Percentiles rank a stretch among this genome's conserved stretches.
phyloP scores from a whole-genome alignment of 2,113 vertebrate species.

The Bucco capensis region DNA sequence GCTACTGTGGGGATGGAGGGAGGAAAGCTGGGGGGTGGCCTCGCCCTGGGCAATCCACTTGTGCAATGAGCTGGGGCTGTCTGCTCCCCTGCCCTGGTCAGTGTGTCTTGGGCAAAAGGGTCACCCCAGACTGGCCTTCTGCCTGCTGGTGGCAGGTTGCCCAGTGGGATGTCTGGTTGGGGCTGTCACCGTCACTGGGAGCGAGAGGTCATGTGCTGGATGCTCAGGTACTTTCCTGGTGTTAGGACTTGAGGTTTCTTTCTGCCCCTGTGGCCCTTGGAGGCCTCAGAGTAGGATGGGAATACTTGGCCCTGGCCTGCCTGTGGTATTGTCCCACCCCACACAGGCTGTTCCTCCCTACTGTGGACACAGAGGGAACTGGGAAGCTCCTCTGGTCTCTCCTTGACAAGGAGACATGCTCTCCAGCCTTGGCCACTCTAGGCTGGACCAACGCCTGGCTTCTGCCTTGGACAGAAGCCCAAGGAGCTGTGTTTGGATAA shows the following conservation, averaged over 20 bases:
- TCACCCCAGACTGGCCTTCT: not conserved
- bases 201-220: not conserved
- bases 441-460: not conserved
- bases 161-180: not conserved
- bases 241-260: not conserved
- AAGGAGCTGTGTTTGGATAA: not conserved
- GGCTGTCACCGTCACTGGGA: not conserved
- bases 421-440: not conserved
- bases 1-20: not conserved
- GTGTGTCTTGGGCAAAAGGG: not conserved
- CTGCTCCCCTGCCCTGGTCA: not conserved
- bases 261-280: too few relatives aligned
- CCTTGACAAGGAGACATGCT: accelerated
- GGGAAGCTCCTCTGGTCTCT: not conserved
- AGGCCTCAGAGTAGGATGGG: not conserved
- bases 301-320: not conserved
- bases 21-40: not conserved
- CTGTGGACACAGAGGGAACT: accelerated
- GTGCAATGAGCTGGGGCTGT: not conserved
- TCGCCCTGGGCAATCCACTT: not conserved
- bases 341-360: not conserved
- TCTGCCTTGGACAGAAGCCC: not conserved
- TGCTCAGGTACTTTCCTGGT: not conserved
- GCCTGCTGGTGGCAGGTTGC: not conserved
- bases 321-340: accelerated